A percentile compares a stretch with the other conserved stretches of the same genome.
Evolutionary conservation across 37 sponge, comb jelly and placozoan genomes (phyloP).

Genomic region (Geodia barretti): DNA sequence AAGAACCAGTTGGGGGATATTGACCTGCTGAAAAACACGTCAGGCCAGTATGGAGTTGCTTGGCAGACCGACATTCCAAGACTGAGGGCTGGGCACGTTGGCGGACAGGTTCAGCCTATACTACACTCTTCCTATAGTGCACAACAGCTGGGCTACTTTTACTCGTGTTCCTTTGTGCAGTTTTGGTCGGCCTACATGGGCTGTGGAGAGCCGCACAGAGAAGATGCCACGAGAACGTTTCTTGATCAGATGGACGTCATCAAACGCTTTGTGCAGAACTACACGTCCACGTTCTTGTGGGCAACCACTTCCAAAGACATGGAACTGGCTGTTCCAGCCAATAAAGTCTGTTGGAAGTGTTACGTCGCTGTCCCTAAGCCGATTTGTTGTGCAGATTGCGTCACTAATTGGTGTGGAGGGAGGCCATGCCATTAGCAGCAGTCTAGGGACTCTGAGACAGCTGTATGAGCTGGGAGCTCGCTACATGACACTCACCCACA

Average conservation of each 20-base stretch:
- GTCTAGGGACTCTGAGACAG: constrained; percentile 77
- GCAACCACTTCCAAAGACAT: constrained; percentile 59
- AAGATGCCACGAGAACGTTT: constrained; percentile 62
- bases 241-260: constrained; percentile 81
- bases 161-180: too few relatives aligned
- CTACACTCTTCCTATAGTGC: too few relatives aligned
- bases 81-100: constrained; percentile 57
- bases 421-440: constrained; percentile 84
- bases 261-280: constrained; percentile 62
- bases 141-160: too few relatives aligned
- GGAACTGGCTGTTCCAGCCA: neutral
- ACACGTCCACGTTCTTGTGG: constrained; percentile 53
- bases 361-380: neutral
- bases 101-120: constrained; percentile 84
- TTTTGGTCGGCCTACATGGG: constrained; percentile 79
- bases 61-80: constrained; percentile 82
- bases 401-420: constrained; percentile 82
- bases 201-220: constrained; percentile 39
- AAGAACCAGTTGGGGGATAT: constrained; percentile 47
- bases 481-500: constrained; percentile 84
- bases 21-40: constrained; percentile 30
- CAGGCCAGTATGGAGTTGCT: constrained; percentile 1
- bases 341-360: neutral
- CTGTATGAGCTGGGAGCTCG: constrained; percentile 74
- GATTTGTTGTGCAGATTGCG: constrained; percentile 35